Conservation (phyloP, 2,888 invertebrate genomes). For the Protonemura montana region DNA sequence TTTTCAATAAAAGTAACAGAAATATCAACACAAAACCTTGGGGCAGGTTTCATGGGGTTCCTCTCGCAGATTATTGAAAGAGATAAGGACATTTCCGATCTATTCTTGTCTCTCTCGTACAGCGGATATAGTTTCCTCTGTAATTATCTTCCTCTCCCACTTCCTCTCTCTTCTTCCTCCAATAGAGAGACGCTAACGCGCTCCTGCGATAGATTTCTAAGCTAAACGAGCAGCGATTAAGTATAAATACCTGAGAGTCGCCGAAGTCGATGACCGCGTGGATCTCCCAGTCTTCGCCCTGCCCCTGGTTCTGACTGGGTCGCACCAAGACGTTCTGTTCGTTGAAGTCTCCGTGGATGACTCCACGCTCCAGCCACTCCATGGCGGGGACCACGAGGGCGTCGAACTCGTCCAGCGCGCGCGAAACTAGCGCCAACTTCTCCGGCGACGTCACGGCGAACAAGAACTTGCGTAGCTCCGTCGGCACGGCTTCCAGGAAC, state of each 20-base stretch:
- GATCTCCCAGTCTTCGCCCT: constrained; percentile 37
- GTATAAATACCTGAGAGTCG: constrained; percentile 61
- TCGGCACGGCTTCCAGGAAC: constrained; percentile 75
- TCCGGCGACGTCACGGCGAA: constrained; percentile 71
- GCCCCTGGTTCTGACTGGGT: constrained; percentile 51
- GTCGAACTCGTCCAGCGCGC: constrained; percentile 71
- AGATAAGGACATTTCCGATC: too few species aligned
- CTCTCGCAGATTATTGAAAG: too few species aligned
- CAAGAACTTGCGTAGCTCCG: constrained; percentile 71
- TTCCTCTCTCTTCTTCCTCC: too few species aligned
- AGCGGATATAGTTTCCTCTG: too few species aligned
- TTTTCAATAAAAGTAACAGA: too few species aligned
- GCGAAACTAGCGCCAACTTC: constrained; percentile 65
- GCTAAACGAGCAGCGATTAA: too few species aligned
- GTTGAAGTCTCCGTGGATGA: constrained; percentile 91
- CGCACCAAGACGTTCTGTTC: constrained; percentile 83
- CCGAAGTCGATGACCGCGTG: constrained; percentile 86
- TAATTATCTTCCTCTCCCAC: too few species aligned
- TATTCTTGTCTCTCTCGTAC: too few species aligned
- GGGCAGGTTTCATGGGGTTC: too few species aligned
- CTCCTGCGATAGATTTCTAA: too few species aligned
- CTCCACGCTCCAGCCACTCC: constrained; percentile 67
- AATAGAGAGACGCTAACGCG: too few species aligned
- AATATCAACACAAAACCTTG: too few species aligned
- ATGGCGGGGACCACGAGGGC: constrained; percentile 68